Conservation (phyloP, 2,113 vertebrate genomes). For the Cricetomys ansorgei region DNA sequence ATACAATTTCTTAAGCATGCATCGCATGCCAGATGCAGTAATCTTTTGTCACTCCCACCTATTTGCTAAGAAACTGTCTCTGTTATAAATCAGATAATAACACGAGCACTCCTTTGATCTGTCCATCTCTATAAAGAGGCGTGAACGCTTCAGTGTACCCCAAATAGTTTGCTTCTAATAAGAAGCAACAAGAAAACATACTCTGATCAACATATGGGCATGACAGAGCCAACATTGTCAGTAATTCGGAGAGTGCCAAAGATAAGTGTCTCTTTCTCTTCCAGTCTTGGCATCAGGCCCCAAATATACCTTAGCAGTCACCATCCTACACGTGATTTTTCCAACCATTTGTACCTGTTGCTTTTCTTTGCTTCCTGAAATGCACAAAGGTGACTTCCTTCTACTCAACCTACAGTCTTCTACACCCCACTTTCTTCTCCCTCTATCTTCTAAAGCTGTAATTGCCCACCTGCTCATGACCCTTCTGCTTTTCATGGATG, state of each 20-base stretch:
- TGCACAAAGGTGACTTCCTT: not conserved
- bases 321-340: not conserved
- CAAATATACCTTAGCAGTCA: not conserved
- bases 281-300: not conserved
- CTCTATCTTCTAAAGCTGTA: not conserved
- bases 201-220: not conserved
- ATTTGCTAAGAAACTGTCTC: not conserved
- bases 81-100: not conserved
- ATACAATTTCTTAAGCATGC: conserved; percentile 6
- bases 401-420: not conserved
- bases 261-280: not conserved
- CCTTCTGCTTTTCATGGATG: not conserved
- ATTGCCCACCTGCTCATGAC: not conserved
- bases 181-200: conserved; percentile 31
- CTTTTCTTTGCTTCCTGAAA: not conserved
- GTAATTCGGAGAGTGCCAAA: not conserved
- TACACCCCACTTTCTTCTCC: not conserved
- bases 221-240: not conserved
- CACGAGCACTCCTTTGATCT: not conserved
- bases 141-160: not conserved
- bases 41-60: not conserved
- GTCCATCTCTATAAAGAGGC: conserved; percentile 16
- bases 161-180: conserved; percentile 33
- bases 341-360: not conserved
- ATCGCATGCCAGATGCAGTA: not conserved